phyloP scores from a whole-genome alignment of 2,797 vertebrate genomes.

The Streptopelia turtur region DNA sequence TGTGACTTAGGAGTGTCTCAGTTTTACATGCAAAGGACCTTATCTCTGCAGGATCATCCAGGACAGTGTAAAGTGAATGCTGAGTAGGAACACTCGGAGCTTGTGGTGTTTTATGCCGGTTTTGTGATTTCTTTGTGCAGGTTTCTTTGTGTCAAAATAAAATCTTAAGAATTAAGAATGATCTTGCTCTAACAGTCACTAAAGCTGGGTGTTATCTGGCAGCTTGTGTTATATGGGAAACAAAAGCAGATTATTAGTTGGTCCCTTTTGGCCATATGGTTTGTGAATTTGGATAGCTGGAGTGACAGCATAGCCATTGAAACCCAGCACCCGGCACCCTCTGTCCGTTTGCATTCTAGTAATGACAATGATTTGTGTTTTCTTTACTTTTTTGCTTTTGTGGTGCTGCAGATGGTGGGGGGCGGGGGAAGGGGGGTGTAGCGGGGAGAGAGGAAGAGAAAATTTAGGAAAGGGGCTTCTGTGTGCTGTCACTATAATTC shows the following conservation, averaged over 20 bases:
- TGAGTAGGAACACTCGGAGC: neutral
- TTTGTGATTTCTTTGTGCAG: neutral
- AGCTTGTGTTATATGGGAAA: neutral
- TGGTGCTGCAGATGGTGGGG: neutral
- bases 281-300: conserved; percentile 1
- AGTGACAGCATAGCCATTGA: neutral
- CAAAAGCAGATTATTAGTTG: neutral
- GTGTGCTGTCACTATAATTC: neutral
- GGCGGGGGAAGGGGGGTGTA: too few species aligned
- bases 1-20: neutral
- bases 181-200: neutral
- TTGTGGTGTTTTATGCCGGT: fast-evolving
- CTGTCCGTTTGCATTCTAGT: neutral
- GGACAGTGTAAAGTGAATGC: neutral
- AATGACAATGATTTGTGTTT: neutral
- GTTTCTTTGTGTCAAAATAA: conserved; percentile 1
- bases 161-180: neutral
- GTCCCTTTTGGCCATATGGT: neutral
- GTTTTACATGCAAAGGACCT: neutral
- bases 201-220: neutral
- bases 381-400: neutral
- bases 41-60: neutral
- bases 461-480: neutral
- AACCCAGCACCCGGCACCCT: neutral
- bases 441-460: neutral